Conservation (phyloP, 2,113 vertebrate species). For the Eolophus roseicapilla region DNA sequence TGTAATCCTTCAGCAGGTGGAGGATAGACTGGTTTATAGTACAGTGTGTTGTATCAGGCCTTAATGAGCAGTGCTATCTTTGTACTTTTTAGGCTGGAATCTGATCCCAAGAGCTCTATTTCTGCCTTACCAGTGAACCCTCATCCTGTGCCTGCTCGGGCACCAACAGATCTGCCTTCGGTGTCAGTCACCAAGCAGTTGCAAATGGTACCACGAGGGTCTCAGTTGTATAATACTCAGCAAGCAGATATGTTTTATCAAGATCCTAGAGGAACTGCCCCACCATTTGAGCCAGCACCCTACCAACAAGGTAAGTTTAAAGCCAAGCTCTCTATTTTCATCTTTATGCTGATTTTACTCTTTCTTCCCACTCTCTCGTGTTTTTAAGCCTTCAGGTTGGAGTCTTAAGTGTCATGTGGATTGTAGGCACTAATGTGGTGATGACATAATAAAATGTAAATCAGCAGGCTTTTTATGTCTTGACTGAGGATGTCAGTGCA, state of each 20-base stretch:
- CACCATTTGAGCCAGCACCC: slow-evolving; percentile 86
- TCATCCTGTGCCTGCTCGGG: slow-evolving; percentile 80
- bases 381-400: not conserved
- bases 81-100: slow-evolving; percentile 79
- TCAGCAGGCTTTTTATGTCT: not conserved
- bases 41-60: not conserved
- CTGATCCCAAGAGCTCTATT: slow-evolving; percentile 80
- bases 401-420: fast-evolving
- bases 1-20: not conserved
- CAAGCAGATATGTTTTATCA: slow-evolving; percentile 88
- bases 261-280: slow-evolving; percentile 83
- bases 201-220: slow-evolving; percentile 85
- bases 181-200: slow-evolving; percentile 86
- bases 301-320: slow-evolving; percentile 83
- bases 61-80: not conserved
- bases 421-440: not conserved
- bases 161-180: slow-evolving; percentile 81
- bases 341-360: not conserved
- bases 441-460: not conserved
- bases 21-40: not conserved
- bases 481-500: not conserved
- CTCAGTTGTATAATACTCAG: slow-evolving; percentile 84
- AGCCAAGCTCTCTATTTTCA: not conserved
- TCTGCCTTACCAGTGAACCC: slow-evolving; percentile 84
- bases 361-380: not conserved